Evolutionary conservation across 1,140 invertebrate genomes (phyloP).

Genomic region (Drosophila pachea): DNA sequence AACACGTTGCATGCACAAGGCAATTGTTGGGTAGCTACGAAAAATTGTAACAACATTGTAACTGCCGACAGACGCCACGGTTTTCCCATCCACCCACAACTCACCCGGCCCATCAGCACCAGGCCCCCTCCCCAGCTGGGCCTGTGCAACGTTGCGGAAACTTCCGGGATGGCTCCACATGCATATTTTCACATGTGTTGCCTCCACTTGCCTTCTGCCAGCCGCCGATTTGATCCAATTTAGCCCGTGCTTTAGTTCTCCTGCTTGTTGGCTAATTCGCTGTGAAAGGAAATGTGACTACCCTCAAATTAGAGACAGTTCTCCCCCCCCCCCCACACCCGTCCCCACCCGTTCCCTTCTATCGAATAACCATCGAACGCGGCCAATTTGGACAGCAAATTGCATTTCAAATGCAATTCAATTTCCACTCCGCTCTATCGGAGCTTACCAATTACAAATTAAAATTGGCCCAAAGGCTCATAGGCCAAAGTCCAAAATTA

Average conservation of each 20-base stretch:
- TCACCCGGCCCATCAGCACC: background rate
- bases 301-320: conserved; percentile 26
- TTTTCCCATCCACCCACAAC: conserved; percentile 30
- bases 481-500: background rate
- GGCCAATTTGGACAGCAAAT: conserved; percentile 22
- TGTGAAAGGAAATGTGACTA: conserved; percentile 41
- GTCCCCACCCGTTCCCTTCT: background rate
- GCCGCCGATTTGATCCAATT: conserved; percentile 29
- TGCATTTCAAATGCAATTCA: conserved; percentile 44
- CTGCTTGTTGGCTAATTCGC: conserved; percentile 27
- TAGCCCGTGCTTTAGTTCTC: conserved; percentile 39
- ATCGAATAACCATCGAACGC: background rate
- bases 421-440: conserved; percentile 18
- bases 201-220: conserved; percentile 18
- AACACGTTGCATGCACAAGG: conserved; percentile 72
- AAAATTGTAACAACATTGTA: conserved; percentile 56
- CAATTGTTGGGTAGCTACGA: conserved; percentile 35
- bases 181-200: conserved; percentile 46
- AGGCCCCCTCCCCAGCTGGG: too few relatives aligned
- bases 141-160: conserved; percentile 48
- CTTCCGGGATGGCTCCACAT: conserved; percentile 44
- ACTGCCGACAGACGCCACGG: conserved; percentile 45
- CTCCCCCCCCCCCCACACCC: background rate
- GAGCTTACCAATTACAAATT: conserved; percentile 40
- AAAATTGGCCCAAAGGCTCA: conserved; percentile 39